These are phyloP conservation scores for Enteromius paludinosus DNA, from an alignment of 2,797 vertebrate genomes.

Conservation along the genomic window DNA sequence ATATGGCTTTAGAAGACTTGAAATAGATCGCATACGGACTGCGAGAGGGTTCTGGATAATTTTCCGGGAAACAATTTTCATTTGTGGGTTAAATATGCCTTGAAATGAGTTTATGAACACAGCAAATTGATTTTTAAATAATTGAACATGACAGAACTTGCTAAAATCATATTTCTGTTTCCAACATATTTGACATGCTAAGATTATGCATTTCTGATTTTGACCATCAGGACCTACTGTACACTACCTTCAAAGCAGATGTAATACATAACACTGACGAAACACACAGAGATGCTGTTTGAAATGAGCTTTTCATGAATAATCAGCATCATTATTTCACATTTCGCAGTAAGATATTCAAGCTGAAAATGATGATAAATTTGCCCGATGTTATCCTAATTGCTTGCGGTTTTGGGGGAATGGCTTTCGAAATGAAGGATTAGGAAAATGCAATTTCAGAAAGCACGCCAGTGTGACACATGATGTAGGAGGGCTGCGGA, in stretches of 20 bases:
- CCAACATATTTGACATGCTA: background rate
- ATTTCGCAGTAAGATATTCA: slow-evolving; percentile 58
- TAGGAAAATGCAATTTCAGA: slow-evolving; percentile 63
- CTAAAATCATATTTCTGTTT: slow-evolving; percentile 14
- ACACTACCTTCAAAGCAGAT: slow-evolving; percentile 38
- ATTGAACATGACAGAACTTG: background rate
- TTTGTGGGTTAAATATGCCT: background rate
- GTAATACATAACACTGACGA: slow-evolving; percentile 49
- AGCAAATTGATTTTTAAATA: background rate
- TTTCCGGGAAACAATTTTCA: background rate
- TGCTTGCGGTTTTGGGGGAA: slow-evolving; percentile 60
- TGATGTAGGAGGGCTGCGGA: slow-evolving; percentile 23
- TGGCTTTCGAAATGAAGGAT: slow-evolving; percentile 60
- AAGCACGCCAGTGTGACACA: slow-evolving; percentile 56
- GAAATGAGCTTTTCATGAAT: slow-evolving; percentile 62
- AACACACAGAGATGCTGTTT: slow-evolving; percentile 55
- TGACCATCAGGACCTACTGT: slow-evolving; percentile 32
- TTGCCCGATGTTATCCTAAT: slow-evolving; percentile 64
- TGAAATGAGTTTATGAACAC: slow-evolving; percentile 31
- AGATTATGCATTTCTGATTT: slow-evolving; percentile 19
- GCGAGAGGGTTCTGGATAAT: background rate
- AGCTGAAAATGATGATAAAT: slow-evolving; percentile 63
- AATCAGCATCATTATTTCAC: slow-evolving; percentile 63
- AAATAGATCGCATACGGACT: background rate
- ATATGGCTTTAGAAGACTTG: background rate